phyloP scores from a whole-genome alignment of 2,113 vertebrate genomes.

The Cepphus grylle region DNA sequence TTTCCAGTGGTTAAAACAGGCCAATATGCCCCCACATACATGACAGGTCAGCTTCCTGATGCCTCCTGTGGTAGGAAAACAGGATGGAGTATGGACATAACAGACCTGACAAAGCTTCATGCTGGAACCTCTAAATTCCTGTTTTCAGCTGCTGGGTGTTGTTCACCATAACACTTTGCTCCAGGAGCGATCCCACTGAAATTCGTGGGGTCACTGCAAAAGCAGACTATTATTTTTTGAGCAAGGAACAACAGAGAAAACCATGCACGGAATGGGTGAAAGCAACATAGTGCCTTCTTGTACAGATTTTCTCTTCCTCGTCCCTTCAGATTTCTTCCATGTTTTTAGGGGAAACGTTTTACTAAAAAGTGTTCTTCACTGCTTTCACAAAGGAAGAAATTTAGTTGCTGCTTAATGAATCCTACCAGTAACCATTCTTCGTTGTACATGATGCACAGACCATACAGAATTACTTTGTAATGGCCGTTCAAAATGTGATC shows the following conservation, averaged over 20 bases:
- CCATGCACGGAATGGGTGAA: neutral
- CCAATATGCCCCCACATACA: neutral
- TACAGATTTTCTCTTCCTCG: neutral
- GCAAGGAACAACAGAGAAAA: neutral
- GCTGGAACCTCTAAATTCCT: neutral
- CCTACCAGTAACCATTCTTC: neutral
- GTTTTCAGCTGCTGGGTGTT: neutral
- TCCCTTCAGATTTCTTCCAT: neutral
- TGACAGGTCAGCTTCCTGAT: neutral
- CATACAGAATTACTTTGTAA: slow-evolving; percentile 26
- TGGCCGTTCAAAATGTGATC: slow-evolving; percentile 25
- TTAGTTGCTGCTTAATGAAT: neutral
- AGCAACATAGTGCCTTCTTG: neutral
- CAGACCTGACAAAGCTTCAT: neutral
- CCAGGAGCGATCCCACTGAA: neutral
- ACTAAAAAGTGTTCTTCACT: neutral
- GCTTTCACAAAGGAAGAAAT: neutral
- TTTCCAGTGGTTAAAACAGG: neutral
- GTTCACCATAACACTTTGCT: neutral
- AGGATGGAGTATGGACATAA: neutral
- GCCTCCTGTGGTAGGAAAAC: neutral
- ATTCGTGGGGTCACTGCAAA: neutral
- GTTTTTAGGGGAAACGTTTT: neutral
- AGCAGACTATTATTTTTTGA: neutral
- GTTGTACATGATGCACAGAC: neutral